These are phyloP conservation scores for Eptesicus fuscus DNA, from an alignment of 2,113 vertebrate genomes.

Conservation along the genomic window DNA sequence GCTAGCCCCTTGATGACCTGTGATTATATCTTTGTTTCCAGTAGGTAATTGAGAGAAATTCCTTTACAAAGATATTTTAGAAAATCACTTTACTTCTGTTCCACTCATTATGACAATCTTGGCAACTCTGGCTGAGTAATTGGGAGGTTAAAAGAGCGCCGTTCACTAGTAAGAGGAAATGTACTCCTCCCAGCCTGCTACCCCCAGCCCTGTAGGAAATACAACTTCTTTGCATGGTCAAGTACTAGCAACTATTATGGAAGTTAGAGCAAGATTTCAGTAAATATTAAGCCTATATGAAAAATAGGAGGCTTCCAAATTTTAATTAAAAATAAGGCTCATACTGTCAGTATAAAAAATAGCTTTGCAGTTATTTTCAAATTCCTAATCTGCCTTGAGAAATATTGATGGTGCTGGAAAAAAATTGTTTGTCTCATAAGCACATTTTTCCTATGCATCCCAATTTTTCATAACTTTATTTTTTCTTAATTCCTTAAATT, in stretches of 20 bases:
- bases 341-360: not conserved
- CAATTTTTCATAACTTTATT: not conserved
- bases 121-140: not conserved
- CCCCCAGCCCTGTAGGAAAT: not conserved
- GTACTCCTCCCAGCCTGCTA: not conserved
- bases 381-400: not conserved
- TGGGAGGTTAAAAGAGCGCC: slow-evolving; percentile 24
- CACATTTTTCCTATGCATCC: not conserved
- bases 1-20: slow-evolving; percentile 12
- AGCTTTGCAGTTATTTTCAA: not conserved
- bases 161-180: not conserved
- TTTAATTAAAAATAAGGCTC: not conserved
- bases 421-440: not conserved
- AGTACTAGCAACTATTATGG: not conserved
- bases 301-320: not conserved
- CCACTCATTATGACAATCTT: not conserved
- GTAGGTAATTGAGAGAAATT: slow-evolving; percentile 53
- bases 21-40: slow-evolving; percentile 42
- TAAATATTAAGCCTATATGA: not conserved
- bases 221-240: not conserved
- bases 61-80: slow-evolving; percentile 51
- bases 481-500: not conserved
- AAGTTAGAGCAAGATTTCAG: slow-evolving; percentile 1
- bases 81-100: slow-evolving; percentile 38
- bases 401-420: not conserved